Conservation (phyloP, 2,888 invertebrate genomes). For the Chesias legatella region DNA sequence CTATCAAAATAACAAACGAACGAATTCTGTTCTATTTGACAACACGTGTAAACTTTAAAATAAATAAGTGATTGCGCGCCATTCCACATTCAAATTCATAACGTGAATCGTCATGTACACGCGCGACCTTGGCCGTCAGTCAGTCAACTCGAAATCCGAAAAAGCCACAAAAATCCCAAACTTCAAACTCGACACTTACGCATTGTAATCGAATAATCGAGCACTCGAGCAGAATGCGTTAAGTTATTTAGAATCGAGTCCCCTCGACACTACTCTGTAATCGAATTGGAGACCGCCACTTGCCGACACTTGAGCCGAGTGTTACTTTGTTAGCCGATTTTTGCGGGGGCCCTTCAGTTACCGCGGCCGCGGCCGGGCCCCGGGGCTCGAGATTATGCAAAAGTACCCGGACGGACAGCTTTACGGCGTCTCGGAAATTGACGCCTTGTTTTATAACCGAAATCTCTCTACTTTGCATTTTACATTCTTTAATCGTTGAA, state of each 20-base stretch:
- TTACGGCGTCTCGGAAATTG: constrained; percentile 39
- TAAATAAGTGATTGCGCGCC: not conserved
- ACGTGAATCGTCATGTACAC: not conserved
- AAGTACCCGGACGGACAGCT: constrained; percentile 45
- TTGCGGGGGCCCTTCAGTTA: constrained; percentile 41
- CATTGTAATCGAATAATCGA: constrained; percentile 75
- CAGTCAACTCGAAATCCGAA: constrained; percentile 37
- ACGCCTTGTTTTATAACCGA: constrained; percentile 23
- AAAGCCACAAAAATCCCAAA: constrained; percentile 43
- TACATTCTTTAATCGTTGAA: constrained; percentile 4
- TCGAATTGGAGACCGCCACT: constrained; percentile 76
- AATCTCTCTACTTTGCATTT: constrained; percentile 6
- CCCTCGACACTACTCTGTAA: constrained; percentile 67
- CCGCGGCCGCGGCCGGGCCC: constrained; percentile 37
- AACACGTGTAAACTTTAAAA: too few relatives aligned
- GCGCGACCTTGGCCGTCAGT: constrained; percentile 27
- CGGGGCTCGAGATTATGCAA: constrained; percentile 59
- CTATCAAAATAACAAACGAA: too few relatives aligned
- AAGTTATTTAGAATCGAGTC: constrained; percentile 66
- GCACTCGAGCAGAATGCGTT: constrained; percentile 69
- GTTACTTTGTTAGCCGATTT: constrained; percentile 76
- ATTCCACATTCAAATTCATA: not conserved
- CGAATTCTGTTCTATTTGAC: too few relatives aligned
- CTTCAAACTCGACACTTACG: constrained; percentile 56
- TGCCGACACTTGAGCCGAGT: constrained; percentile 66